These are phyloP conservation scores for Notospermus geniculatus DNA, from an alignment of 1,140 invertebrate genomes.

Conservation along the genomic window DNA sequence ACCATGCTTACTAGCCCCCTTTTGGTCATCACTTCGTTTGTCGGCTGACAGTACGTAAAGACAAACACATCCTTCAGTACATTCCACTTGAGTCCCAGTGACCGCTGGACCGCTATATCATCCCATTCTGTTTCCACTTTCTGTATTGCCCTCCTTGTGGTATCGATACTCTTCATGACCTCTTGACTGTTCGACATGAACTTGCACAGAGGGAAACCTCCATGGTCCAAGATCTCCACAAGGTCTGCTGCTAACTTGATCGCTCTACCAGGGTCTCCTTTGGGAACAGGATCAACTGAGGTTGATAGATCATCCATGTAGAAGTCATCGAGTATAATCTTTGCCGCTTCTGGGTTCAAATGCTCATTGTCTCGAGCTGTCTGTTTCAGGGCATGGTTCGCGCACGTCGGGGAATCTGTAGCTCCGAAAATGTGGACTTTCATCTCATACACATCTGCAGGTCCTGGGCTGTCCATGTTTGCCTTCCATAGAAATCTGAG, in stretches of 20 bases:
- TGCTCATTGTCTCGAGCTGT: slow-evolving; percentile 14
- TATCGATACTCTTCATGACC: slow-evolving; percentile 13
- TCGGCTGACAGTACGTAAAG: too few species aligned
- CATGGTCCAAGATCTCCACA: background rate
- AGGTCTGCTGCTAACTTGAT: slow-evolving; percentile 11
- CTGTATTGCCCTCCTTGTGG: slow-evolving; percentile 3
- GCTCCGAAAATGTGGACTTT: slow-evolving; percentile 27
- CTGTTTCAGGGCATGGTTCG: slow-evolving; percentile 20
- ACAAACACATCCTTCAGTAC: background rate
- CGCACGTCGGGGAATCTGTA: slow-evolving; percentile 22
- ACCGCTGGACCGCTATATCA: slow-evolving; percentile 7
- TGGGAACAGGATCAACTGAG: too few species aligned
- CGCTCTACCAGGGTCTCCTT: slow-evolving; percentile 4
- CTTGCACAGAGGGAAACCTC: slow-evolving; percentile 19
- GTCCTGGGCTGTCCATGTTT: slow-evolving; percentile 10
- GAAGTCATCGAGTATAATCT: slow-evolving; percentile 17
- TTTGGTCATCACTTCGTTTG: too few species aligned
- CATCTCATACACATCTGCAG: slow-evolving; percentile 21
- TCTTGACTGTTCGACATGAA: slow-evolving; percentile 11
- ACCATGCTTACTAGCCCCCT: too few species aligned
- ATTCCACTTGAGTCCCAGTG: slow-evolving; percentile 20
- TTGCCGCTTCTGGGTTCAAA: background rate
- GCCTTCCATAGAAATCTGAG: slow-evolving; percentile 24
- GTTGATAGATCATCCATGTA: slow-evolving; percentile 25
- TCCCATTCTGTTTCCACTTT: background rate